Percentiles rank a stretch among this genome's conserved stretches.
Conservation (phyloP, 2,888 invertebrate species). For the Bombyx huttoni region DNA sequence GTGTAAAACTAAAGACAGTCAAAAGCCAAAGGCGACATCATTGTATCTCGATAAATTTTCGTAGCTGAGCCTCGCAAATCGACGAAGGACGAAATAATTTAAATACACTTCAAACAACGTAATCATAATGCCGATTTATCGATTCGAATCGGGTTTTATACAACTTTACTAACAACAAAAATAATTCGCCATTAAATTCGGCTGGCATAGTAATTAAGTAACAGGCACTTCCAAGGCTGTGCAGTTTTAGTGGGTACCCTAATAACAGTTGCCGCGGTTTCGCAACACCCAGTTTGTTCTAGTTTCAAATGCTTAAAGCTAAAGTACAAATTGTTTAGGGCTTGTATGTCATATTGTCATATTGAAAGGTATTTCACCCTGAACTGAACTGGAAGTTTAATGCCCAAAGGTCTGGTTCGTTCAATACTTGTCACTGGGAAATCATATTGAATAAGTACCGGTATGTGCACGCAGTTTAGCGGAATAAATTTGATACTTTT, state of each 20-base stretch:
- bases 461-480: too few species aligned
- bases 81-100: neutral
- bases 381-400: conserved; percentile 15
- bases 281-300: conserved; percentile 43
- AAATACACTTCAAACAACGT: neutral
- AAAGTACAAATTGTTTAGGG: conserved; percentile 61
- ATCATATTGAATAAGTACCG: neutral
- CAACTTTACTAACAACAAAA: conserved; percentile 29
- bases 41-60: neutral
- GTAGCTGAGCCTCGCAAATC: neutral
- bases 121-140: neutral
- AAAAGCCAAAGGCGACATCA: neutral
- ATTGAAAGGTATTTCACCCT: conserved; percentile 39
- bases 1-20: neutral
- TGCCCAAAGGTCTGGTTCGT: neutral
- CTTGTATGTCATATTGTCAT: conserved; percentile 46
- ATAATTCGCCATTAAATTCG: conserved; percentile 50
- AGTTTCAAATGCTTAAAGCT: conserved; percentile 54
- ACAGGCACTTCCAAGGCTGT: conserved; percentile 62
- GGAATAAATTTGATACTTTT: too few species aligned
- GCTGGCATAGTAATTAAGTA: conserved; percentile 71
- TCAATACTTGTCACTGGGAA: neutral
- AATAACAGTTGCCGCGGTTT: conserved; percentile 38
- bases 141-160: conserved; percentile 7
- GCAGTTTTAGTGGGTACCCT: conserved; percentile 47